Evolutionary conservation across 2,113 vertebrate species (phyloP).

Genomic region (Syngnathoides biaculeatus): DNA sequence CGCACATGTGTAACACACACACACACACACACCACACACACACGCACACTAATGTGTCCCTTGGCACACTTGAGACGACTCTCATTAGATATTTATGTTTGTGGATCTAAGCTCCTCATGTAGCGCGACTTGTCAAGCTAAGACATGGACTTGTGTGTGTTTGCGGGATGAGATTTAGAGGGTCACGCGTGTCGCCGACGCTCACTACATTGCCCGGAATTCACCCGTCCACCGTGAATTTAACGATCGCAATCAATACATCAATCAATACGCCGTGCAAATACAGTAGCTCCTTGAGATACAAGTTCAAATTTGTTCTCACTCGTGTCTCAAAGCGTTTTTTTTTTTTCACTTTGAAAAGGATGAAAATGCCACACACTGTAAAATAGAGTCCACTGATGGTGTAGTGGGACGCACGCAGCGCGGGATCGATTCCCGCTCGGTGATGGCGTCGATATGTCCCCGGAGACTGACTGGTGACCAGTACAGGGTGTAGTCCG

Average conservation of each 20-base stretch:
- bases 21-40: conserved; percentile 4
- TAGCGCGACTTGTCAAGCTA: conserved; percentile 27
- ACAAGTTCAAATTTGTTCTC: too few relatives aligned
- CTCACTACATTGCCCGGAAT: not conserved
- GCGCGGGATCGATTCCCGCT: too few relatives aligned
- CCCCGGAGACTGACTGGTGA: too few relatives aligned
- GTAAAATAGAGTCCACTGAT: too few relatives aligned
- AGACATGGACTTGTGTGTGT: conserved; percentile 14
- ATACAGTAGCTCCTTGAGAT: too few relatives aligned
- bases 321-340: too few relatives aligned
- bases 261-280: too few relatives aligned
- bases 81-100: conserved; percentile 56
- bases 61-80: conserved; percentile 34
- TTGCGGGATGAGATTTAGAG: conserved; percentile 5
- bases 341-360: too few relatives aligned
- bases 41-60: conserved; percentile 18
- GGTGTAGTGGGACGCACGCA: too few relatives aligned
- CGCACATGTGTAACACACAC: not conserved
- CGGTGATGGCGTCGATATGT: too few relatives aligned
- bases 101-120: conserved; percentile 36
- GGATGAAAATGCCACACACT: too few relatives aligned
- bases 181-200: not conserved
- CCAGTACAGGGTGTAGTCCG: too few relatives aligned
- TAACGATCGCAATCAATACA: not conserved
- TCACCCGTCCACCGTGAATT: not conserved